A percentile compares a stretch with the other conserved stretches of the same genome.
Conservation (phyloP, 2,888 invertebrate species). For the Drosophila parthenogenetica region DNA sequence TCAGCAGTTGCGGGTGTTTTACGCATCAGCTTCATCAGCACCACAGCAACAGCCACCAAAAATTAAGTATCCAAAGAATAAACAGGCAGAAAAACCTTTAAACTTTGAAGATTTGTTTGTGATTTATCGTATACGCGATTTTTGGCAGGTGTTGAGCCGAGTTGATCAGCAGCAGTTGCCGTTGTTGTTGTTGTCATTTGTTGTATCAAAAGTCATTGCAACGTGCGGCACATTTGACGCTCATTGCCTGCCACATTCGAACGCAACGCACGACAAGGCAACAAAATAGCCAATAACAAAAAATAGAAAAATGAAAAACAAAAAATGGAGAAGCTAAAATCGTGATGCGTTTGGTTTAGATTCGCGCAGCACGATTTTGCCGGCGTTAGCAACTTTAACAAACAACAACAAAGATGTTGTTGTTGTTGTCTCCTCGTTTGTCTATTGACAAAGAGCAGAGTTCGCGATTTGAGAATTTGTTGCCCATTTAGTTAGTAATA, state of each 20-base stretch:
- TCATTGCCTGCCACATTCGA: conserved; percentile 67
- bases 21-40: conserved; percentile 67
- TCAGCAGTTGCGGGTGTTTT: conserved; percentile 64
- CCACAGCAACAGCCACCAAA: conserved; percentile 10
- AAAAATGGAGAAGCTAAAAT: conserved; percentile 49
- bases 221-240: conserved; percentile 80
- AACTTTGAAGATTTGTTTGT: conserved; percentile 27
- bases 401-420: conserved; percentile 29
- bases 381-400: conserved; percentile 64
- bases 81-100: background rate
- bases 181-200: conserved; percentile 21
- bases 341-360: conserved; percentile 83
- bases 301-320: conserved; percentile 9
- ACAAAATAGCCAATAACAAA: conserved; percentile 48
- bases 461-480: conserved; percentile 58
- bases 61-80: background rate
- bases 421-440: conserved; percentile 22
- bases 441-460: conserved; percentile 60
- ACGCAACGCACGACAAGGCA: conserved; percentile 63
- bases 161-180: conserved; percentile 33
- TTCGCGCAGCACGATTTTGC: conserved; percentile 79
- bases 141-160: conserved; percentile 70
- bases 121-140: conserved; percentile 64
- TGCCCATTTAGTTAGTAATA: conserved; percentile 56
- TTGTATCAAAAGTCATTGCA: conserved; percentile 58